Evolutionary conservation across 2,113 vertebrate species (phyloP).

Genomic region (Laticauda colubrina): DNA sequence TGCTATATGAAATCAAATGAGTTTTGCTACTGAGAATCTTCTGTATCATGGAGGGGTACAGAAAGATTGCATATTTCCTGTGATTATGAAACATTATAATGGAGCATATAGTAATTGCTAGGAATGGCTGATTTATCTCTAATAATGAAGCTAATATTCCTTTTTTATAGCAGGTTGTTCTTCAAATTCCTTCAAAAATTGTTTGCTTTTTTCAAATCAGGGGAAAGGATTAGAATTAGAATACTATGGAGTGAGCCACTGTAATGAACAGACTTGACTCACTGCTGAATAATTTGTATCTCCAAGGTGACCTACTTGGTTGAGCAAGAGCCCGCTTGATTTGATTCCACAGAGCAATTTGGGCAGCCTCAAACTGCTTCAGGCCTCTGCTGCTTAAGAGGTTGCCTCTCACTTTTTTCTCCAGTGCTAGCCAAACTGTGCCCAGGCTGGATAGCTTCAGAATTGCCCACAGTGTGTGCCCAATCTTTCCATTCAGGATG

Average conservation of each 20-base stretch:
- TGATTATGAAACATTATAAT: conserved; percentile 9
- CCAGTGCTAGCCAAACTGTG: neutral
- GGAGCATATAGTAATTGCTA: neutral
- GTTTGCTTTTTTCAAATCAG: neutral
- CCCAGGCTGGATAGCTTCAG: neutral
- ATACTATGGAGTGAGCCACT: neutral
- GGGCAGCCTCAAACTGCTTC: neutral
- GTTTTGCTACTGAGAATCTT: conserved; percentile 12
- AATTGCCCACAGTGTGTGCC: neutral
- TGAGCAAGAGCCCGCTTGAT: neutral
- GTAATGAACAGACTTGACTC: neutral
- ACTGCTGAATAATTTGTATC: neutral
- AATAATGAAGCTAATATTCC: neutral
- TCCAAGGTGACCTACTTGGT: neutral
- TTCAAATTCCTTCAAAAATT: neutral
- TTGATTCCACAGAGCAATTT: neutral
- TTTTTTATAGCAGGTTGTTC: conserved; percentile 2
- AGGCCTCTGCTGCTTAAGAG: neutral
- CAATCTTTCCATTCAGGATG: neutral
- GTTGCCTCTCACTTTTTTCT: neutral
- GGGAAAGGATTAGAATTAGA: neutral
- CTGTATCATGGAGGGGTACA: neutral
- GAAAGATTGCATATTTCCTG: neutral
- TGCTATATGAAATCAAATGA: conserved; percentile 34
- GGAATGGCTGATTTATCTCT: conserved; percentile 7